phyloP scores from a whole-genome alignment of 1,140 invertebrate species.

The Gryon sp. region DNA sequence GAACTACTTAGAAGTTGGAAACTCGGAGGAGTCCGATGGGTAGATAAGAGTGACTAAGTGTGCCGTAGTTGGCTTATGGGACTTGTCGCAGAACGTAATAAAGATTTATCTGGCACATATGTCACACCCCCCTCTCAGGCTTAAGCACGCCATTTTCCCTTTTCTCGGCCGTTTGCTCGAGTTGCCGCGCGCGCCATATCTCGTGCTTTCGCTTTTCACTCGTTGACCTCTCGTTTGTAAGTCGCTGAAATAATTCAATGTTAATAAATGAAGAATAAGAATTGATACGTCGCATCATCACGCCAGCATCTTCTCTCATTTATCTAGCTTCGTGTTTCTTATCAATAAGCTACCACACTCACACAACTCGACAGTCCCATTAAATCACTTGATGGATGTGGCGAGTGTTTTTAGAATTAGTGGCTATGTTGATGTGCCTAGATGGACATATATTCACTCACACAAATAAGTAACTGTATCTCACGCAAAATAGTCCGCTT shows the following conservation, averaged over 20 bases:
- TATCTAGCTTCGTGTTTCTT: conserved; percentile 23
- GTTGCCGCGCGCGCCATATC: conserved; percentile 47
- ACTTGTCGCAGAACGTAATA: conserved; percentile 65
- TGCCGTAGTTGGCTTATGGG: conserved; percentile 63
- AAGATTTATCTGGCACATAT: conserved; percentile 66
- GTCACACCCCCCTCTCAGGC: conserved; percentile 54
- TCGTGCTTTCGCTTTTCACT: conserved; percentile 45
- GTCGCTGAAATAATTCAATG: conserved; percentile 42
- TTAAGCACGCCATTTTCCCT: conserved; percentile 57
- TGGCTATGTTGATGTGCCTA: no score
- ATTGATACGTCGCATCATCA: conserved; percentile 27
- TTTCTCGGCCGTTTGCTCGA: conserved; percentile 46
- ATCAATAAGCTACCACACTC: no score
- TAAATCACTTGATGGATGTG: no score
- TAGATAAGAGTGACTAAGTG: conserved; percentile 66
- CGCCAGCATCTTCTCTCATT: conserved; percentile 9
- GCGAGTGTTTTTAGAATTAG: no score
- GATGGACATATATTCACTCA: no score
- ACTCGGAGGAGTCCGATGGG: conserved; percentile 62
- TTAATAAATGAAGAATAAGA: conserved; percentile 43
- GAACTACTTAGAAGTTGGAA: conserved; percentile 63
- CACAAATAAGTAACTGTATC: no score
- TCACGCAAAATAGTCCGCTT: no score
- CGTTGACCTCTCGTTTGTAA: conserved; percentile 42
- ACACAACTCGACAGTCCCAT: no score